phyloP scores from a whole-genome alignment of 2,797 vertebrate genomes.

The Hydrophis major region DNA sequence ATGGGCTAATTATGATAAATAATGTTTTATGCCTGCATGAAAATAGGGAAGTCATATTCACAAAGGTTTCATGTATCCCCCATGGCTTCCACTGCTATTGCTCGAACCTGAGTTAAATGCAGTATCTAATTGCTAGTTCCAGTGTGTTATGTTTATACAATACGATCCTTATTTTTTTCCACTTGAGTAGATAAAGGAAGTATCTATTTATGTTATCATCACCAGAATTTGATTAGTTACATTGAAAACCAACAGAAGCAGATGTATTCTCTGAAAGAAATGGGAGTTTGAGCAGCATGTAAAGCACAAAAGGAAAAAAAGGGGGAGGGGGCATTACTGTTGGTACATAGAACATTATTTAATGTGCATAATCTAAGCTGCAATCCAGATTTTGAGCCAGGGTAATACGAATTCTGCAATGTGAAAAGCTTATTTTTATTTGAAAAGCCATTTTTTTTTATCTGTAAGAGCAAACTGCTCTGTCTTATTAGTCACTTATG shows the following conservation, averaged over 20 bases:
- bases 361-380: neutral
- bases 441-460: neutral
- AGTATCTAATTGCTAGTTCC: constrained; percentile 62
- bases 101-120: constrained; percentile 54
- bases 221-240: constrained; percentile 53
- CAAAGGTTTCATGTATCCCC: constrained; percentile 29
- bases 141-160: constrained; percentile 65
- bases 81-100: constrained; percentile 41
- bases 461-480: neutral
- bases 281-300: constrained; percentile 20
- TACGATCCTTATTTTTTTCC: constrained; percentile 65
- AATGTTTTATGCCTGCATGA: constrained; percentile 28
- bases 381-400: neutral
- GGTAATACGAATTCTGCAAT: neutral
- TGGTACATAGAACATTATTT: neutral
- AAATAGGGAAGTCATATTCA: constrained; percentile 18
- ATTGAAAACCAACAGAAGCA: constrained; percentile 50
- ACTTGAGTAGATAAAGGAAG: constrained; percentile 59
- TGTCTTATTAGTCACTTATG: neutral
- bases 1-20: constrained; percentile 45
- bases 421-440: neutral
- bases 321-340: no score
- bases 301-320: constrained; percentile 14
- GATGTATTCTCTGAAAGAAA: constrained; percentile 52
- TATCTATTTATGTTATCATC: constrained; percentile 65